These are phyloP conservation scores for Globodera rostochiensis DNA, from an alignment of 1,140 invertebrate species.

Conservation along the genomic window DNA sequence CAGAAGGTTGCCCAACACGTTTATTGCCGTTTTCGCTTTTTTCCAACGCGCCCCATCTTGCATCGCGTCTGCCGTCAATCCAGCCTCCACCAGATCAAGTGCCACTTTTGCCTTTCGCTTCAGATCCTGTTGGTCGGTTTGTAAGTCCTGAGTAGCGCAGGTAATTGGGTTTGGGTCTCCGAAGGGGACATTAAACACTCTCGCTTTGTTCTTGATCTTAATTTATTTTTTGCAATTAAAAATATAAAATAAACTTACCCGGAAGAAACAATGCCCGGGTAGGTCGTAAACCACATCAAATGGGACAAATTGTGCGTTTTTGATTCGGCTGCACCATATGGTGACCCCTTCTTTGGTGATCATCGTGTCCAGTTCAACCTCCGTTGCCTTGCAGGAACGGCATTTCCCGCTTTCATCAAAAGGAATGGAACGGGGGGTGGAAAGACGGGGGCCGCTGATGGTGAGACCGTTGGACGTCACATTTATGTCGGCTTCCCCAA, in stretches of 20 bases:
- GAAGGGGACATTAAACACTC: background rate
- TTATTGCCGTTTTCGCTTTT: too few relatives aligned
- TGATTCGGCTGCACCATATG: too few relatives aligned
- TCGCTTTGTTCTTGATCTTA: background rate
- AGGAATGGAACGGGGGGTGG: too few relatives aligned
- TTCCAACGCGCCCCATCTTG: background rate
- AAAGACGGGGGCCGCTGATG: too few relatives aligned
- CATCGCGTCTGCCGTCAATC: background rate
- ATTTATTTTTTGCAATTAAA: too few relatives aligned
- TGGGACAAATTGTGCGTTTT: background rate
- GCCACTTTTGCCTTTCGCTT: background rate
- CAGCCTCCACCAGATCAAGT: background rate
- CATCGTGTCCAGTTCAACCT: too few relatives aligned
- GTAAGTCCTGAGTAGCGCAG: background rate
- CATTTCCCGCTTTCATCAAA: background rate
- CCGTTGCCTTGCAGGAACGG: background rate
- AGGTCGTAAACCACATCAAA: constrained; percentile 3
- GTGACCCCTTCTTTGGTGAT: too few relatives aligned
- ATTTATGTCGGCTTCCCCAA: background rate
- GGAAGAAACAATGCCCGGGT: background rate
- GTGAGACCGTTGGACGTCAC: too few relatives aligned
- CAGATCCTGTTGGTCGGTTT: background rate
- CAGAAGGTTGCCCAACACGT: too few relatives aligned
- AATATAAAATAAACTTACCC: too few relatives aligned
- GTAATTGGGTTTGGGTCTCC: background rate